Evolutionary conservation across 2,888 invertebrate genomes (phyloP).

Genomic region (Acanthosepion lycidas): DNA sequence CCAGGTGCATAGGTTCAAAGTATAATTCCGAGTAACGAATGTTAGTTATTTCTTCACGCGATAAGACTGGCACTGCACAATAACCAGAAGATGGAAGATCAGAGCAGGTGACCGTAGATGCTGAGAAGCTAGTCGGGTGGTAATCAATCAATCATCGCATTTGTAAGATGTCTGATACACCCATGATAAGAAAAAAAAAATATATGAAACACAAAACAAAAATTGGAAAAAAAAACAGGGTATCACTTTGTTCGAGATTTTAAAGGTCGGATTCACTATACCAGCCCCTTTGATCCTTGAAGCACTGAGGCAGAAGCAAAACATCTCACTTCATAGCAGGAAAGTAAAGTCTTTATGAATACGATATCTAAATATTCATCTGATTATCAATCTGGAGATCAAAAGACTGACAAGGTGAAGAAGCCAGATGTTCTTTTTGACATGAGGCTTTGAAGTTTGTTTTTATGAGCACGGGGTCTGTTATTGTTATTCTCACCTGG

Average conservation of each 20-base stretch:
- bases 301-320: neutral
- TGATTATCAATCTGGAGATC: neutral
- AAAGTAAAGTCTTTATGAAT: neutral
- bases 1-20: no score
- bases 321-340: neutral
- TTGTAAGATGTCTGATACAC: neutral
- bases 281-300: neutral
- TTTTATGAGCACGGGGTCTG: neutral
- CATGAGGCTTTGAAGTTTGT: neutral
- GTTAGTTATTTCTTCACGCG: neutral
- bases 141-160: neutral
- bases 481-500: neutral
- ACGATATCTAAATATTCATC: neutral
- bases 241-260: neutral
- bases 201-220: neutral
- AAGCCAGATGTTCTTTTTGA: neutral
- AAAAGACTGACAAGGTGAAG: neutral
- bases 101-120: neutral
- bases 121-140: neutral
- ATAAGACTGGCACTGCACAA: neutral
- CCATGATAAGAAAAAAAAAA: neutral
- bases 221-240: neutral
- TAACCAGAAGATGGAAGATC: neutral
- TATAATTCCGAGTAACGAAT: neutral
- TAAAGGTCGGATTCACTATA: neutral